These are phyloP conservation scores for Pseudopipra pipra DNA, from an alignment of 2,113 vertebrate species.

Conservation along the genomic window DNA sequence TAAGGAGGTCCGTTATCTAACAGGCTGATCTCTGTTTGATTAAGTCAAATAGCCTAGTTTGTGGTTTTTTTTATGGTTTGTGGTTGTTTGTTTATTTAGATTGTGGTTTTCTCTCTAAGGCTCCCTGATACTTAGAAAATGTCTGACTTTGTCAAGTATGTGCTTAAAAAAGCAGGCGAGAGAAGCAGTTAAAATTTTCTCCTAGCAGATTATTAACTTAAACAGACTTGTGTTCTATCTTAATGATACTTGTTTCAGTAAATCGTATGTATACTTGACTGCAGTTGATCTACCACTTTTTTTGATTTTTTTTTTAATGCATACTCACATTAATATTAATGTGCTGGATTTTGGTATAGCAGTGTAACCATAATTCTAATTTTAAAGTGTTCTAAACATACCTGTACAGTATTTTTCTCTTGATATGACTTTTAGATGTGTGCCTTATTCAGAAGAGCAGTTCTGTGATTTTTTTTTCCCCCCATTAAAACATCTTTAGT, in stretches of 20 bases:
- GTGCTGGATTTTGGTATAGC: not conserved
- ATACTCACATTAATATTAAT: not conserved
- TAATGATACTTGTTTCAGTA: not conserved
- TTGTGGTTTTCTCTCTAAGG: not conserved
- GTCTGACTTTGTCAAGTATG: not conserved
- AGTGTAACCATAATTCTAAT: not conserved
- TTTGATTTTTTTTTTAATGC: not conserved
- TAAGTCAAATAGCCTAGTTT: not conserved
- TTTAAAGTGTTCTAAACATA: not conserved
- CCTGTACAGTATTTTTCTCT: not conserved
- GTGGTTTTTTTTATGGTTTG: not conserved
- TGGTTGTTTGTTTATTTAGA: not conserved
- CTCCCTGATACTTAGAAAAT: not conserved
- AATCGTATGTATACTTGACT: not conserved
- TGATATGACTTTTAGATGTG: not conserved
- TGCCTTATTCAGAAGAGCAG: not conserved
- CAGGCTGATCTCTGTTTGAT: not conserved
- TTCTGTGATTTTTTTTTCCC: not conserved
- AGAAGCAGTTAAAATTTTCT: not conserved
- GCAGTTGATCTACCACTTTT: not conserved
- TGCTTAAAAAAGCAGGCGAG: not conserved
- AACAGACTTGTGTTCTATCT: not conserved
- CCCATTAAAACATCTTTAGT: not conserved
- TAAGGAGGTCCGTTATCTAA: not conserved
- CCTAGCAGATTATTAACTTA: not conserved